These are phyloP conservation scores for Urocitellus parryii DNA, from an alignment of 2,113 vertebrate genomes.

Conservation along the genomic window DNA sequence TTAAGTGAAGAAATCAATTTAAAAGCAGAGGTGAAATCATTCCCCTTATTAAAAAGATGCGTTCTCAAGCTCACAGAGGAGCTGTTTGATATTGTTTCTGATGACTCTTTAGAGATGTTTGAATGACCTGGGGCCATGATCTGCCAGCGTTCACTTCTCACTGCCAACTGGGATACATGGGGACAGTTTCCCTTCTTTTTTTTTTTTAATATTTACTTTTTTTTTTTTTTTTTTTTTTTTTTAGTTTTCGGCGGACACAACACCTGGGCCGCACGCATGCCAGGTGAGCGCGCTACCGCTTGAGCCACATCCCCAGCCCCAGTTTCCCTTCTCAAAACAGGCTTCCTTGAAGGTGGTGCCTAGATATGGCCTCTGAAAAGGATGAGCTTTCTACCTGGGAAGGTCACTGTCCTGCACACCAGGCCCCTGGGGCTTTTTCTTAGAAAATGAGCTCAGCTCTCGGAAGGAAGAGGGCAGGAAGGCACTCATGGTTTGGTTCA, in stretches of 20 bases:
- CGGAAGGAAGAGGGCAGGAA: not conserved
- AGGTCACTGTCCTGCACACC: not conserved
- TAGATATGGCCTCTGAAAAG: not conserved
- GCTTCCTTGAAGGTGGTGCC: not conserved
- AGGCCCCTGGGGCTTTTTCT: not conserved
- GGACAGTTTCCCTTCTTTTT: not conserved
- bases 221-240: too few relatives aligned
- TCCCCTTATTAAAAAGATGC: not conserved
- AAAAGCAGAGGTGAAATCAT: not conserved
- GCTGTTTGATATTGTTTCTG: not conserved
- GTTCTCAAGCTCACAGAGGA: not conserved
- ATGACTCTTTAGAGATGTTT: not conserved
- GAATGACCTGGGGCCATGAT: not conserved
- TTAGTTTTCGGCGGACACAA: too few relatives aligned
- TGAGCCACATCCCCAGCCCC: too few relatives aligned
- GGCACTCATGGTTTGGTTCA: not conserved
- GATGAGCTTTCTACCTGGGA: not conserved
- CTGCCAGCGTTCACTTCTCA: not conserved
- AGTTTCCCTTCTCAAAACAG: not conserved
- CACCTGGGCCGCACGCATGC: too few relatives aligned
- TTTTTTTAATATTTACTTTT: too few relatives aligned
- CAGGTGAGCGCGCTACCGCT: too few relatives aligned
- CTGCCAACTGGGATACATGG: not conserved
- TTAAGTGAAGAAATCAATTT: not conserved
- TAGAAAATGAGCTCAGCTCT: not conserved